A percentile compares a stretch with the other conserved stretches of the same genome.
phyloP scores from a whole-genome alignment of 1,140 invertebrate species.

The Pentalonia nigronervosa region DNA sequence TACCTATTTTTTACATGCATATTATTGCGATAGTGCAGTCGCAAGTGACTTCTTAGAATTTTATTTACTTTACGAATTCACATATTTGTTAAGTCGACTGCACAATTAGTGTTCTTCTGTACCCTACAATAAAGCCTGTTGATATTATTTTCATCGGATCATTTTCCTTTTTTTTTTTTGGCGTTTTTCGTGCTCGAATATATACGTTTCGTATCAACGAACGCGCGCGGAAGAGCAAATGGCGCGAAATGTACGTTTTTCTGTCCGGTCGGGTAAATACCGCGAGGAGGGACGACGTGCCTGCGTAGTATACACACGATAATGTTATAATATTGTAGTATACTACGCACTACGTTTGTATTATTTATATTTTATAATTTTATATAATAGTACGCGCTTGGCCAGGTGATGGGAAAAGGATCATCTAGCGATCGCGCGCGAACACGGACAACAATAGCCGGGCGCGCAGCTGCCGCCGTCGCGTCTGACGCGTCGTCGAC shows the following conservation, averaged over 20 bases:
- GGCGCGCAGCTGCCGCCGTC: conserved; percentile 11
- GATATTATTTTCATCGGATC: too few species aligned
- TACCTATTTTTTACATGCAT: too few species aligned
- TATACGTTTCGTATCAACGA: background rate
- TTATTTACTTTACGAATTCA: too few species aligned
- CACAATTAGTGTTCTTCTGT: too few species aligned
- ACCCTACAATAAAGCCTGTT: too few species aligned
- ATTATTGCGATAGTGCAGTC: too few species aligned
- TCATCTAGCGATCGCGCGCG: conserved; percentile 46
- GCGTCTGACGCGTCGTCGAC: conserved; percentile 28
- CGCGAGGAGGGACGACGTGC: conserved; percentile 18
- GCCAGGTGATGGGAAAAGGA: conserved; percentile 49
- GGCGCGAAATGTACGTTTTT: conserved; percentile 31
- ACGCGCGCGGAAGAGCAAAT: background rate
- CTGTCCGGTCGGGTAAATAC: conserved; percentile 37
- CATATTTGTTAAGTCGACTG: too few species aligned
- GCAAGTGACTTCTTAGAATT: too few species aligned
- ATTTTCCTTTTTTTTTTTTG: too few species aligned
- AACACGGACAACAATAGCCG: conserved; percentile 35
- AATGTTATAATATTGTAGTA: conserved; percentile 15
- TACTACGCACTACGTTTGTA: background rate
- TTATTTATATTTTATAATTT: background rate
- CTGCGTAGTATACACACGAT: background rate
- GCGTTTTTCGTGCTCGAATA: too few species aligned
- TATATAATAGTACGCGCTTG: background rate